Evolutionary conservation across 2,888 invertebrate genomes (phyloP), one percentile per base, ranked within the genome.

Genomic region (Lasiommata megera): DNA sequence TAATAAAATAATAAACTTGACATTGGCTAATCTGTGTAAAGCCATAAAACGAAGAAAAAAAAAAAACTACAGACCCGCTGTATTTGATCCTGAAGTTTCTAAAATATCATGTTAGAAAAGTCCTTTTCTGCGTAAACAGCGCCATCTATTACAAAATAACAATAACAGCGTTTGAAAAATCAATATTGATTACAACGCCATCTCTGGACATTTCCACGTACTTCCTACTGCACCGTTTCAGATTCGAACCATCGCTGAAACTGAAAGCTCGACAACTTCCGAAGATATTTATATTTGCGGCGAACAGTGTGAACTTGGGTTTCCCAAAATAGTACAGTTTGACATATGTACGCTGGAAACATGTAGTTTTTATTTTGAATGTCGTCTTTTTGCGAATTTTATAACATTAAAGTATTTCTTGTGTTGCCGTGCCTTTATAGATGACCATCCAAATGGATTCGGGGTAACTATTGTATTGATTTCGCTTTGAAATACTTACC

Each of bases 311-410:
- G 89, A 89, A 87, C 89, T 88, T 88, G 87, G 80, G 75, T 71
- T 69, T 81, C 82, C 84, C 69, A 81, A 89, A 90, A 90, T 89
- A 89, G 88, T 88, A 77, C 74, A 81, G 83, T 89, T 88, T 88
- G 89, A 89, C 89, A 89, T 85, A 88, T 82, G 81, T 76, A 81
- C 79, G 81, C 79, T 76, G 73, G 82, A 80, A 89, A 81, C 84
- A 89, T 90, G 88, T 89, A 88, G 90, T 82, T 85, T 85, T 84
- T 87, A 84, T 84, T 85, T 83, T 80, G 72, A 80, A 84, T 83
- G 80, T 78, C 79, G 77, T 72, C 68, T 65, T 67, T 70, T 78
- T 67, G 82, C 78, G 76, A 82, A 81, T 80, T 81, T 75, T 73
- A 80, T 78, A 78, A 74, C 61, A 76, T 79, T 64, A 75, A 75